A percentile compares a stretch with the other conserved stretches of the same genome.
phyloP scores from a whole-genome alignment of 2,113 vertebrate species.

The Pao palembangensis region DNA sequence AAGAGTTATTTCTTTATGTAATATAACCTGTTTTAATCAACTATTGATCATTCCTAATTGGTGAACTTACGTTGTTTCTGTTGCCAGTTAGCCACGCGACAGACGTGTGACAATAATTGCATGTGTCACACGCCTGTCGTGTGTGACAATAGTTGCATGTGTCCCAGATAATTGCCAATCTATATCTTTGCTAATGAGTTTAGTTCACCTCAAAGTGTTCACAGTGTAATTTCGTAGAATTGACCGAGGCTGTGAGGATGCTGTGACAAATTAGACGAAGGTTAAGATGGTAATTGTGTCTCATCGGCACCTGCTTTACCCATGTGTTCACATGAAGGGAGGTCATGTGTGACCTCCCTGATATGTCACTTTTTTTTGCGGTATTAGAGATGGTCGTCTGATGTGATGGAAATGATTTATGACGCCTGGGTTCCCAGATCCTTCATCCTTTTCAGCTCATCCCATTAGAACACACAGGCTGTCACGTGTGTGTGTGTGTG shows the following conservation, averaged over 20 bases:
- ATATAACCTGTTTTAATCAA: too few species aligned
- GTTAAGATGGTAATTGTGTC: not conserved
- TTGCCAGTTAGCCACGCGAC: not conserved
- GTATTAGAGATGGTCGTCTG: constrained; percentile 47
- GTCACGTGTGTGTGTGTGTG: constrained; percentile 2
- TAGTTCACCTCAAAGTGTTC: not conserved
- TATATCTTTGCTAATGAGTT: constrained; percentile 4
- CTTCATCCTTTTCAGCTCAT: constrained; percentile 36
- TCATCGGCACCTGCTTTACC: too few species aligned
- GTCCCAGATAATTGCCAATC: not conserved
- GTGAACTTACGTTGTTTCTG: not conserved
- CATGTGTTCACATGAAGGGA: too few species aligned
- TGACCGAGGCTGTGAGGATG: not conserved
- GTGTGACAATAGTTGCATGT: too few species aligned
- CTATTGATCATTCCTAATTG: too few species aligned
- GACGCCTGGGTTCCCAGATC: constrained; percentile 42
- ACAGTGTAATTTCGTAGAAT: not conserved
- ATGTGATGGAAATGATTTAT: constrained; percentile 58
- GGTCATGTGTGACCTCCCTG: not conserved
- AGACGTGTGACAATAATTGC: too few species aligned
- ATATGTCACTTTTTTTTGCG: constrained; percentile 33
- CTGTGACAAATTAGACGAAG: not conserved
- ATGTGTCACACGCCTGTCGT: too few species aligned
- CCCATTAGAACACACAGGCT: constrained; percentile 30
- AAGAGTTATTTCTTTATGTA: too few species aligned